Evolutionary conservation across 2,888 invertebrate genomes (phyloP).

Genomic region (Leptothorax acervorum): DNA sequence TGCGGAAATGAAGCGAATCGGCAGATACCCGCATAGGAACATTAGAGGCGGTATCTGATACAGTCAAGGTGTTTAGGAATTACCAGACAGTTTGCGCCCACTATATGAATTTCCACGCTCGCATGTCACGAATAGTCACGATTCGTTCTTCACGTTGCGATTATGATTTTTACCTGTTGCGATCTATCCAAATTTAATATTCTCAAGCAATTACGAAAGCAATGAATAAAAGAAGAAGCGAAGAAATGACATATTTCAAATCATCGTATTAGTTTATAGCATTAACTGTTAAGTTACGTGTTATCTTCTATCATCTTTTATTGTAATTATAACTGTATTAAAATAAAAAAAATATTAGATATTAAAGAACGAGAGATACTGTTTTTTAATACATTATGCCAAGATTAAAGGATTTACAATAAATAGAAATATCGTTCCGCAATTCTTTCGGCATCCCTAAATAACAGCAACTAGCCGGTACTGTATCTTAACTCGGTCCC

Average conservation of each 20-base stretch:
- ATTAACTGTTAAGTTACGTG: background rate
- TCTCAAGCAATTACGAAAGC: background rate
- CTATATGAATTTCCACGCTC: slow-evolving; percentile 31
- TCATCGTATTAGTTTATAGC: background rate
- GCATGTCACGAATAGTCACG: slow-evolving; percentile 2
- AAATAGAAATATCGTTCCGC: background rate
- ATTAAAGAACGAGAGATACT: background rate
- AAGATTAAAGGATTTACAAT: background rate
- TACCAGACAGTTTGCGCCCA: slow-evolving; percentile 66
- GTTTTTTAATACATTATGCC: background rate
- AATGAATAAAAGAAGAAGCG: background rate
- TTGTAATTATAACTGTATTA: background rate
- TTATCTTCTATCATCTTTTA: background rate
- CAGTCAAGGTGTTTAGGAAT: slow-evolving; percentile 72
- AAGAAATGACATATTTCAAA: background rate
- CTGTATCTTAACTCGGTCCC: slow-evolving; percentile 19
- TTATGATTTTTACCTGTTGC: slow-evolving; percentile 18
- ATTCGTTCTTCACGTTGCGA: background rate
- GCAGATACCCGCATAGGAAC: slow-evolving; percentile 77
- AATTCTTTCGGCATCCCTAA: slow-evolving; percentile 5
- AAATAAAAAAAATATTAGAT: background rate
- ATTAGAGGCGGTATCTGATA: slow-evolving; percentile 77
- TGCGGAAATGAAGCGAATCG: slow-evolving; percentile 81
- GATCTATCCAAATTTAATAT: background rate
- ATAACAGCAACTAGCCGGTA: background rate